Evolutionary conservation across 1,140 invertebrate genomes (phyloP).

Genomic region (Lordiphosa collinella): DNA sequence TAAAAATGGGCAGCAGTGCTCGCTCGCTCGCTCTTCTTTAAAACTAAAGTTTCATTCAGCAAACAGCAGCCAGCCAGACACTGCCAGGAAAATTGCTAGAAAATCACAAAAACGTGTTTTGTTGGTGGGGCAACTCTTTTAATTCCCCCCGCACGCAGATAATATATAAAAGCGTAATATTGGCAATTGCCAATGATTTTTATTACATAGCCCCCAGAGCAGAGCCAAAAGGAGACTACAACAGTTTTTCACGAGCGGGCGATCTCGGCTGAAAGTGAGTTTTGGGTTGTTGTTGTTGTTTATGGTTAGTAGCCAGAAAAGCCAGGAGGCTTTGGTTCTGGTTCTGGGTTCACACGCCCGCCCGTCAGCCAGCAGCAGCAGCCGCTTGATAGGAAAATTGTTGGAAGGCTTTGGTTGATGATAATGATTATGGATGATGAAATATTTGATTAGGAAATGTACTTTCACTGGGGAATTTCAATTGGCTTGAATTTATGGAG

Average conservation of each 20-base stretch:
- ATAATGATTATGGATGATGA: constrained; percentile 14
- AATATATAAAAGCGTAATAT: constrained; percentile 75
- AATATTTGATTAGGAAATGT: constrained; percentile 2
- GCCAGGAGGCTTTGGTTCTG: constrained; percentile 5
- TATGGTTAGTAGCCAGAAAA: constrained; percentile 28
- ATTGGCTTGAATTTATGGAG: neutral
- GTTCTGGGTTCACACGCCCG: constrained; percentile 59
- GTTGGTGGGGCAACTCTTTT: constrained; percentile 30
- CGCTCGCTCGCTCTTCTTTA: constrained; percentile 39
- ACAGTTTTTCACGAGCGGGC: constrained; percentile 31
- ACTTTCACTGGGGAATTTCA: constrained; percentile 2
- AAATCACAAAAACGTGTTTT: constrained; percentile 78
- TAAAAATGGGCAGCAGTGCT: constrained; percentile 51
- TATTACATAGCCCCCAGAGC: constrained; percentile 50
- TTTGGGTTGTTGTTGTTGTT: constrained; percentile 21
- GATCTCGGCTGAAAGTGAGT: constrained; percentile 60
- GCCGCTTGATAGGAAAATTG: constrained; percentile 1
- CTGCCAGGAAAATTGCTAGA: constrained; percentile 71
- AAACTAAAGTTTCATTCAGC: constrained; percentile 60
- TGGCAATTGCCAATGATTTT: constrained; percentile 76
- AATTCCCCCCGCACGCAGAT: constrained; percentile 56
- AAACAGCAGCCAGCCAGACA: constrained; percentile 21
- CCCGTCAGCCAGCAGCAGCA: constrained; percentile 20
- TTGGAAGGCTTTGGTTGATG: neutral
- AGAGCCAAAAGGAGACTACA: neutral